Conservation (phyloP, 2,113 vertebrate genomes). For the Thunnus thynnus region DNA sequence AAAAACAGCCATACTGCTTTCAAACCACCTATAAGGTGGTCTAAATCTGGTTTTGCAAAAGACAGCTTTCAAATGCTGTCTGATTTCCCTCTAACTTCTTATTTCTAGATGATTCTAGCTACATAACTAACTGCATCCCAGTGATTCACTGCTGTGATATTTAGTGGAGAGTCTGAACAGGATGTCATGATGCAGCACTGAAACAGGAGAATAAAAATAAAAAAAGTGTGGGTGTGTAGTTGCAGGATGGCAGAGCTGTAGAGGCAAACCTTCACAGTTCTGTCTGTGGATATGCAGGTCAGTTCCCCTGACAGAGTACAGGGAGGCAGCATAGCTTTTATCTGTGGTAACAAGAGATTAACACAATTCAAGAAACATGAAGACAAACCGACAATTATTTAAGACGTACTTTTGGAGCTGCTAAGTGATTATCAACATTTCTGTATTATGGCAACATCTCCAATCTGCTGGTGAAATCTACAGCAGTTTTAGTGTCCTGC, state of each 20-base stretch:
- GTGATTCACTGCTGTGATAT: slow-evolving; percentile 15
- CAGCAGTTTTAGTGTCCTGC: too few species aligned
- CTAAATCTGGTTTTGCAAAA: too few species aligned
- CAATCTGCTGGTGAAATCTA: too few species aligned
- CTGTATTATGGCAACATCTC: too few species aligned
- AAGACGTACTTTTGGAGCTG: background rate
- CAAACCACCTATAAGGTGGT: too few species aligned
- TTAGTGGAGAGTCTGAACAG: background rate
- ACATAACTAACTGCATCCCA: background rate
- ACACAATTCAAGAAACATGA: background rate
- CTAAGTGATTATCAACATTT: background rate
- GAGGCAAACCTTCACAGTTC: background rate
- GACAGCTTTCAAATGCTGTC: too few species aligned
- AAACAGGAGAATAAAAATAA: slow-evolving; percentile 31
- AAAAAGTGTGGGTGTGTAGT: slow-evolving; percentile 33
- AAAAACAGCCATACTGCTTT: too few species aligned
- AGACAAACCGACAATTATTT: background rate
- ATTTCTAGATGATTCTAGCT: background rate
- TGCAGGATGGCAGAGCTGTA: slow-evolving; percentile 5
- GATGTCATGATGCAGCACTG: slow-evolving; percentile 8
- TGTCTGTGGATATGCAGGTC: background rate
- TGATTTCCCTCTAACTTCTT: background rate
- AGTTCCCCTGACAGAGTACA: background rate
- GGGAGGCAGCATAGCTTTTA: background rate
- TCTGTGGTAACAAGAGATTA: background rate